Evolutionary conservation across 2,797 vertebrate species (phyloP), one percentile per base, ranked within the genome.

Genomic region (Eleutherodactylus coqui): DNA sequence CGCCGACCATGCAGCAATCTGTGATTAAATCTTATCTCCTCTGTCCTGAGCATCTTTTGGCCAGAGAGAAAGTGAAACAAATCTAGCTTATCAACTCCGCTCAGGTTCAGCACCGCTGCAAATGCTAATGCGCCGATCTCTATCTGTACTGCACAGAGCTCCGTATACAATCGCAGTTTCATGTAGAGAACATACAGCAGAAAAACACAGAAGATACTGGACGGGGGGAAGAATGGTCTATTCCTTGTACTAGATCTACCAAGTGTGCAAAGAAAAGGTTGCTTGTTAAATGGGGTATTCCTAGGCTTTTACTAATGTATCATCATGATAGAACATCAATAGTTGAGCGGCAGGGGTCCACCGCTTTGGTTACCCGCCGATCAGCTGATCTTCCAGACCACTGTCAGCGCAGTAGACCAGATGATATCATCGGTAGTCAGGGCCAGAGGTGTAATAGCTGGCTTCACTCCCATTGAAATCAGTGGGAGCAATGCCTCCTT

Each of bases 61-160:
- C 90, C 89, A 76, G 89, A 90, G 91, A 88, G 75, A 92, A 89
- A 69, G 85, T 79, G 67, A 91, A 92, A 85, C 78, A 88, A 91
- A 89, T 81, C 80, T 89, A 76, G 87, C 82, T 93, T 93, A 87
- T 36, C 41, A 4, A 89, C 92, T 89, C 77, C 83, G 87, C 88
- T 91, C 0, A 5, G 79, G 89, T 88, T 86, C 88, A 85, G 85
- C 7, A 0, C 87, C 86, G 88, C 55, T 16, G 85, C 88, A 78
- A 88, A 90, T 88, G 89, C 88, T 89, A 82, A 55, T 87, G 9
- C 21, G 67, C 69, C 0, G 83, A 83, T 91, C 88, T 90, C 89
- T 92, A 90, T 93, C 89, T 91, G n/a, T 67, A 1, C 75, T 2
- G 38, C 75, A 55, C 27, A 5, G 32, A 55, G 75, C 55, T 41